Conservation (phyloP, 2,113 vertebrate species). For the Zosterops pallidus region DNA sequence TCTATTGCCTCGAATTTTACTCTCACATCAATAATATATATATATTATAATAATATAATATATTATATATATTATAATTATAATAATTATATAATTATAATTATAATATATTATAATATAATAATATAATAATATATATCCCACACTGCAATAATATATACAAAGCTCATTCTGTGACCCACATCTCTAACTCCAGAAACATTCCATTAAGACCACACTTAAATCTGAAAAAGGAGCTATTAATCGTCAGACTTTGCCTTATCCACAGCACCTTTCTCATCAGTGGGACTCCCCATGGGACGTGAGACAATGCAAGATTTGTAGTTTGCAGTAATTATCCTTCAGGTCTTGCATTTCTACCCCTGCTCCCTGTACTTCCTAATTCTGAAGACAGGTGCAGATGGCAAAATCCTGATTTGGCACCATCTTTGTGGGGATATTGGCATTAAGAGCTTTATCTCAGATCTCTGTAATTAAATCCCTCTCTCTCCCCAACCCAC, state of each 20-base stretch:
- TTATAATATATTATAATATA: no score
- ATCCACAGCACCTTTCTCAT: neutral
- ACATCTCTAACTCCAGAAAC: neutral
- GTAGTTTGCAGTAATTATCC: neutral
- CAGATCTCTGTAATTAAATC: neutral
- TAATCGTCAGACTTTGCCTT: neutral
- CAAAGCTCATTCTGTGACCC: neutral
- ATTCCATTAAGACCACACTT: neutral
- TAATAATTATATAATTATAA: no score
- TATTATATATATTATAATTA: no score
- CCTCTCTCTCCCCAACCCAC: neutral
- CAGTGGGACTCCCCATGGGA: no score
- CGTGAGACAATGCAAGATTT: neutral
- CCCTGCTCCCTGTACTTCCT: neutral
- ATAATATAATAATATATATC: no score
- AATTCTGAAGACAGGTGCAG: neutral
- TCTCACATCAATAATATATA: neutral
- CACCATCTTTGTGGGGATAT: neutral
- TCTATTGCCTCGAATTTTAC: neutral
- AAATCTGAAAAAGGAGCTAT: neutral
- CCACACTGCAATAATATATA: neutral
- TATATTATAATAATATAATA: no score
- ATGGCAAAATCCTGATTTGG: neutral
- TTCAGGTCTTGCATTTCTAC: neutral
- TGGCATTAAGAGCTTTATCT: constrained; percentile 1